Evolutionary conservation across 2,113 vertebrate species (phyloP), one percentile per base, ranked within the genome.

Genomic region (Nothobranchius furzeri): DNA sequence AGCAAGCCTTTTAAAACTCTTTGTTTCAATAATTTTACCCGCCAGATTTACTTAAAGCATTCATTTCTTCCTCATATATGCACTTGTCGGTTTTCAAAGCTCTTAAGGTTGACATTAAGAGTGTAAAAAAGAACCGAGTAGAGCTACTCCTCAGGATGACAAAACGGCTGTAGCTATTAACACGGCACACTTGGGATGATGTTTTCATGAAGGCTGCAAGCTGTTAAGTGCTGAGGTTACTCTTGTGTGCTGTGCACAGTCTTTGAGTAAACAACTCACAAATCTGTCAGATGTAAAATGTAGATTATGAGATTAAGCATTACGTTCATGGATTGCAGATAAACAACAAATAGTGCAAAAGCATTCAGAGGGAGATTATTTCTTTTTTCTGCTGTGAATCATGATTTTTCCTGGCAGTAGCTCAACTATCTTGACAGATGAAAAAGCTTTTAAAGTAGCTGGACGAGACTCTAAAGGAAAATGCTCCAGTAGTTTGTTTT

Each of bases 221-320:
- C 56, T 76, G 55, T 20, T 25, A 75, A 47, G 48, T 55, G 59
- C 51, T 48, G 57, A 70, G 49, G 50, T 65, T 69, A 48, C 55
- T 51, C 60, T n/a, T 5, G 63, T 59, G 63, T 50, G 54, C 53
- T 43, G 13, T 67, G 20, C 52, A 14, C 57, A 45, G 51, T 10
- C 55, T 40, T 60, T 64, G 51, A 70, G 42, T 66, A 73, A 81
- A 73, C 71, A 64, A 68, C 52, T 43, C 71, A 64, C 65, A 65
- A 62, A 74, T 25, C 69, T 74, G 66, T 85, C 79, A 51, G 57
- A 69, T 46, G 49, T 60, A 51, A 75, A 72, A 75, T 78, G 50
- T 72, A 73, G 64, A 80, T 83, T 63, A 64, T 37, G 24, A 48
- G 25, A 59, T 25, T n/a, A 9, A 9, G 43, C 36, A 73, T 60